Base-by-base conservation (phyloP, 2,113 vertebrate genomes). In the Zeus faber region DNA sequence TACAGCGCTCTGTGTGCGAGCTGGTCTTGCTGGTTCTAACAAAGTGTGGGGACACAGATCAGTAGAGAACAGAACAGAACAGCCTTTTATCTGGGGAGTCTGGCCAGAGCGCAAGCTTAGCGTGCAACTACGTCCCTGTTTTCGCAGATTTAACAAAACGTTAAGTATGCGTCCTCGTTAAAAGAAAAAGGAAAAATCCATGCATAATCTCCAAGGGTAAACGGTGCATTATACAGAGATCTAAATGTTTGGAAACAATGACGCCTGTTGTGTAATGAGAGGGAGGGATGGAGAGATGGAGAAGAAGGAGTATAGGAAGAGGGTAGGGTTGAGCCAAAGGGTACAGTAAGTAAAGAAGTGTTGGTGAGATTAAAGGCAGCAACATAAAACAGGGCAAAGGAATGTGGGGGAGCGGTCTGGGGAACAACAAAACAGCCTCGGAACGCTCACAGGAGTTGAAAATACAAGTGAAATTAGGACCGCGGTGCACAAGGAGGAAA, bases 161-260 rank as follows among this genome's bases (percentile, higher is more conserved):
- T 43, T 29, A 69, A 58, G 52, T 54, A 17, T 40, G 2, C 18
- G 48, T 65, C n/a, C n/a, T n/a, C n/a, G n/a, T n/a, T n/a, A n/a
- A n/a, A n/a, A n/a, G n/a, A n/a, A 49, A 54, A 54, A 29, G 76
- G 72, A 67, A 29, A 79, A 73, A 67, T 55, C 51, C 43, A 31
- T 41, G 52, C 58, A 6, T 64, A 72, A 76, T 72, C 62, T 77
- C 24, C 3, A 39, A 55, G 59, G 73, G 62, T 72, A 78, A 60
- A 72, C 47, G 55, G 55, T 64, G 21, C 65, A 58, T 77, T 67
- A 62, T 62, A 63, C 49, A 60, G 64, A 39, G 73, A 76, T 75
- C 52, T 68, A 68, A 81, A 76, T 72, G 70, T 71, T 70, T 68
- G 56, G 49, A 81, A 81, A 83, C 76, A 83, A 70, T 60, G 63